phyloP scores from a whole-genome alignment of 2,888 invertebrate species.

The Thysanoteuthis rhombus region DNA sequence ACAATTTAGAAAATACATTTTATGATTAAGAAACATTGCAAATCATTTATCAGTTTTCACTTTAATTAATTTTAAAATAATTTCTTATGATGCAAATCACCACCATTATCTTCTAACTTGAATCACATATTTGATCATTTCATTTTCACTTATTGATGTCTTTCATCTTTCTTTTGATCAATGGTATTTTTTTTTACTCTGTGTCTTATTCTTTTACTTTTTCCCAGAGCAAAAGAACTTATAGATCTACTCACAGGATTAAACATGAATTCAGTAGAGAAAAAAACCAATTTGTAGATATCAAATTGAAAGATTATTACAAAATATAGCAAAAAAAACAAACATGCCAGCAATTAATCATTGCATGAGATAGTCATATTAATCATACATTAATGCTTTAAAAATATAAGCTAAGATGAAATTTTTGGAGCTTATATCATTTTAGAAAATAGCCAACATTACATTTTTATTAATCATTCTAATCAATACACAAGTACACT shows the following conservation, averaged over 20 bases:
- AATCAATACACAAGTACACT: background rate
- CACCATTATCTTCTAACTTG: background rate
- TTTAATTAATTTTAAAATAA: background rate
- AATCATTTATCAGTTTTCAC: background rate
- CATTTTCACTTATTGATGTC: background rate
- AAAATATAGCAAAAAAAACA: background rate
- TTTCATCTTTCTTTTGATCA: background rate
- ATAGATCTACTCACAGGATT: background rate
- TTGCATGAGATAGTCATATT: too few relatives aligned
- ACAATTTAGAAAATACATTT: background rate
- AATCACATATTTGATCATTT: background rate
- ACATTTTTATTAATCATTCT: background rate
- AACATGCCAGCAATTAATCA: background rate
- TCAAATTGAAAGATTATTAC: too few relatives aligned
- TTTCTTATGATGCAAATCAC: background rate
- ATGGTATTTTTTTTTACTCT: background rate
- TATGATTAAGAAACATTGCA: background rate
- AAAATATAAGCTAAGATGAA: background rate
- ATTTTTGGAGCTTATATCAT: background rate
- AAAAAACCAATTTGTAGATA: too few relatives aligned
- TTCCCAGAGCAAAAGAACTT: background rate
- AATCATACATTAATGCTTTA: background rate
- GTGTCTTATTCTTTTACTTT: background rate
- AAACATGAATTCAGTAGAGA: too few relatives aligned
- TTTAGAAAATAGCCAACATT: background rate